Conservation (phyloP, 2,888 invertebrate species). For the Neoitamus cyanurus region DNA sequence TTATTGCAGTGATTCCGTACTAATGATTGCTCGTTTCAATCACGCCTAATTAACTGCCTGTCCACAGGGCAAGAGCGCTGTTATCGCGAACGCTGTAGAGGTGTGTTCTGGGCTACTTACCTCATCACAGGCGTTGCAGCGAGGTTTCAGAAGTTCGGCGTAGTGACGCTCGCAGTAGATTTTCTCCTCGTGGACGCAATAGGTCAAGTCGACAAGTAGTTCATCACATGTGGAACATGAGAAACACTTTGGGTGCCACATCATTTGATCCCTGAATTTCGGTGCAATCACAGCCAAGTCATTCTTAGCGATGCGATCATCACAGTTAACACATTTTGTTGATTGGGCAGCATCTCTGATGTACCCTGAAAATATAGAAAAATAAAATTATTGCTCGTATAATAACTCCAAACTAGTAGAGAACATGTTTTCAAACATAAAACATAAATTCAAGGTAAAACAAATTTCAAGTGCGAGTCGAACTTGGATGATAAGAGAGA, state of each 20-base stretch:
- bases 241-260: constrained; percentile 96
- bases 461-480: too few species aligned
- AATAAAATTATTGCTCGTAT: not conserved
- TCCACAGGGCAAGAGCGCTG: not conserved
- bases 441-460: too few species aligned
- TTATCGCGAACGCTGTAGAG: not conserved
- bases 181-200: constrained; percentile 90
- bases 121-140: constrained; percentile 98
- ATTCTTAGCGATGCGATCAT: constrained; percentile 80
- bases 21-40: constrained; percentile 20
- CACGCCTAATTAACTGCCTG: not conserved
- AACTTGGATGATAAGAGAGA: too few species aligned
- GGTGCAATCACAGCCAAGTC: constrained; percentile 88
- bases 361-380: constrained; percentile 65
- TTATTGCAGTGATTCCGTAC: not conserved
- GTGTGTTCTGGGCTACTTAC: constrained; percentile 70
- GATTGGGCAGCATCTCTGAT: constrained; percentile 73
- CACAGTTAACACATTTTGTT: constrained; percentile 85
- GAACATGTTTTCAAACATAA: too few species aligned
- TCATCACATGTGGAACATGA: constrained; percentile 89
- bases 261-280: constrained; percentile 78
- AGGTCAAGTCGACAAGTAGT: constrained; percentile 94
- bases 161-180: constrained; percentile 96
- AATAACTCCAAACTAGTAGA: not conserved
- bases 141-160: constrained; percentile 93